phyloP scores from a whole-genome alignment of 2,797 vertebrate species.

The Saxicola maurus region DNA sequence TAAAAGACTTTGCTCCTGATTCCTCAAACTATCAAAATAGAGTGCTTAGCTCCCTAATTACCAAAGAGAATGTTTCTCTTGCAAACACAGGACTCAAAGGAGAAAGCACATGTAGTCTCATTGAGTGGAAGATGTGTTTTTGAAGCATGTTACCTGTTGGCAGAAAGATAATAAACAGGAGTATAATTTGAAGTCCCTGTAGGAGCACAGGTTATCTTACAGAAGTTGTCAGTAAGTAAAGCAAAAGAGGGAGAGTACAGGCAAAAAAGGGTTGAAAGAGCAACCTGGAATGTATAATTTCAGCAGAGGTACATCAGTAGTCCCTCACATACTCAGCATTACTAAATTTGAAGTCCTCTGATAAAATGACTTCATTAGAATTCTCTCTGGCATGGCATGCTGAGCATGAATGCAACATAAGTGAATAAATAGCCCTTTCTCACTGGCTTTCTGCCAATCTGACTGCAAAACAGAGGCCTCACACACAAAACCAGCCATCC shows the following conservation, averaged over 20 bases:
- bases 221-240: conserved; percentile 10
- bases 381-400: conserved; percentile 33
- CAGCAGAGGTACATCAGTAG: conserved; percentile 15
- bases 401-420: conserved; percentile 27
- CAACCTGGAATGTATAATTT: neutral
- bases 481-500: neutral
- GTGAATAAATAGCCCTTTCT: conserved; percentile 2
- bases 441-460: neutral
- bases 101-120: neutral
- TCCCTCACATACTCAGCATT: neutral
- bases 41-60: neutral
- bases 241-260: neutral
- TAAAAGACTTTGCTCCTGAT: neutral
- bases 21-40: neutral
- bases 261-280: neutral
- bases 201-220: neutral
- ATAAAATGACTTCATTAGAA: conserved; percentile 53
- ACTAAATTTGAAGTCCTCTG: conserved; percentile 44
- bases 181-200: neutral
- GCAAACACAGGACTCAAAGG: neutral
- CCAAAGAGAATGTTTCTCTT: neutral
- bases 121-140: neutral
- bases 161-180: neutral
- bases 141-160: neutral
- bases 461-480: neutral